Conservation (phyloP, 2,113 vertebrate species). For the Myotis lucifugus region DNA sequence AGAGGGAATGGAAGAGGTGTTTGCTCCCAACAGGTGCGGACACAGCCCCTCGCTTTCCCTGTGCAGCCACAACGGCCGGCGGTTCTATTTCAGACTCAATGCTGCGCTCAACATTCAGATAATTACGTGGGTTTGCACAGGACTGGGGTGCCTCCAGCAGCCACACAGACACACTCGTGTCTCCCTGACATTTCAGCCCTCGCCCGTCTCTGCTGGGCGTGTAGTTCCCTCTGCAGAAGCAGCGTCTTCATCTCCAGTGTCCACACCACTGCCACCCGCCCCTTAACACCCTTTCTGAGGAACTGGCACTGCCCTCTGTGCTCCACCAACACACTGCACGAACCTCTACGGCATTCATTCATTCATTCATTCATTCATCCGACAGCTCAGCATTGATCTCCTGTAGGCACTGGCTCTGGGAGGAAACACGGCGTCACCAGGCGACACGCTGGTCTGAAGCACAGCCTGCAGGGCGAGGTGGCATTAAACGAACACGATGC, state of each 20-base stretch:
- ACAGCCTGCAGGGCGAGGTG: rapidly evolving
- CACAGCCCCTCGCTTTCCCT: rapidly evolving
- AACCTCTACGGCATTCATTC: too few species aligned
- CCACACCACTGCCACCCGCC: rapidly evolving
- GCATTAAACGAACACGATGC: rapidly evolving
- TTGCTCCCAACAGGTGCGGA: not conserved
- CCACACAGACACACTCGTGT: too few species aligned
- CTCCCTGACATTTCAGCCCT: not conserved
- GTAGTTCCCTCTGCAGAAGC: too few species aligned
- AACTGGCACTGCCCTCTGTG: rapidly evolving
- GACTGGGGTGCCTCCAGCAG: not conserved
- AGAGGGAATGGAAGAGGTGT: not conserved
- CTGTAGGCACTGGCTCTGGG: rapidly evolving
- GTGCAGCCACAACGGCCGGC: rapidly evolving
- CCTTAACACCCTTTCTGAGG: not conserved
- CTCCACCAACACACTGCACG: too few species aligned
- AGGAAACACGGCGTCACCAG: rapidly evolving
- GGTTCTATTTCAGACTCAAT: not conserved
- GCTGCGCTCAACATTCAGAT: not conserved
- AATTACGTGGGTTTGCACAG: rapidly evolving
- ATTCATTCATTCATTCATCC: too few species aligned
- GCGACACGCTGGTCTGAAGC: rapidly evolving
- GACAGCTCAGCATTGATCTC: rapidly evolving
- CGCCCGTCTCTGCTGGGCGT: too few species aligned
- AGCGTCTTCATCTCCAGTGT: rapidly evolving